These are phyloP conservation scores for Deilephila porcellus DNA, from an alignment of 2,888 invertebrate species.

Conservation along the genomic window DNA sequence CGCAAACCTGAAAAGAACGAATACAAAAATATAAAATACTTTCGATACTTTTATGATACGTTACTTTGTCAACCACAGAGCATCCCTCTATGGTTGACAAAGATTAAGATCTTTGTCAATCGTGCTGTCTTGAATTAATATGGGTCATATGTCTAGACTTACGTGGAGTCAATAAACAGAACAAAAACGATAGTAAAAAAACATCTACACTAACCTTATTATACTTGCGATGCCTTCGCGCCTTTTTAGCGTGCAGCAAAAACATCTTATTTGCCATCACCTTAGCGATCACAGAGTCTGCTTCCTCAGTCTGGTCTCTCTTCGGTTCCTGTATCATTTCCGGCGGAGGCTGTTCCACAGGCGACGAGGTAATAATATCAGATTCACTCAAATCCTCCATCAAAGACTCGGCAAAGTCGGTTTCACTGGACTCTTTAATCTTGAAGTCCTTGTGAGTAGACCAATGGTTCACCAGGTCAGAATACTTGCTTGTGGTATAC, in stretches of 20 bases:
- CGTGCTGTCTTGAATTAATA: too few species aligned
- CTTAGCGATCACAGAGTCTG: constrained; percentile 69
- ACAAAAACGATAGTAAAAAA: too few species aligned
- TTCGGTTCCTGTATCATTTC: constrained; percentile 32
- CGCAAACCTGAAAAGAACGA: constrained; percentile 63
- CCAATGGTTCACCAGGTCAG: constrained; percentile 53
- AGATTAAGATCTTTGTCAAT: too few species aligned
- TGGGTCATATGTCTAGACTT: too few species aligned
- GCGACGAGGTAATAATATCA: constrained; percentile 42
- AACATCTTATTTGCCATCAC: constrained; percentile 70
- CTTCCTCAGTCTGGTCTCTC: constrained; percentile 44
- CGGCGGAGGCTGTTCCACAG: constrained; percentile 29
- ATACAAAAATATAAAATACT: neutral
- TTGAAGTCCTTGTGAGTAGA: constrained; percentile 41
- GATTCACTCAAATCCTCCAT: constrained; percentile 48
- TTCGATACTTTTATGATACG: neutral
- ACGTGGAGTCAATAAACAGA: too few species aligned
- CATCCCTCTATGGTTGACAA: neutral
- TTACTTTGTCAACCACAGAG: neutral
- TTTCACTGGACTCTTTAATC: constrained; percentile 41
- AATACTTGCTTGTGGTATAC: constrained; percentile 47
- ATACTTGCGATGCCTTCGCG: constrained; percentile 52
- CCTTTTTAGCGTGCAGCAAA: constrained; percentile 51
- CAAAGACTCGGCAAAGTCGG: constrained; percentile 48
- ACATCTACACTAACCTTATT: constrained; percentile 58